Conservation (phyloP, 2,797 vertebrate genomes). For the Oreortyx pictus region DNA sequence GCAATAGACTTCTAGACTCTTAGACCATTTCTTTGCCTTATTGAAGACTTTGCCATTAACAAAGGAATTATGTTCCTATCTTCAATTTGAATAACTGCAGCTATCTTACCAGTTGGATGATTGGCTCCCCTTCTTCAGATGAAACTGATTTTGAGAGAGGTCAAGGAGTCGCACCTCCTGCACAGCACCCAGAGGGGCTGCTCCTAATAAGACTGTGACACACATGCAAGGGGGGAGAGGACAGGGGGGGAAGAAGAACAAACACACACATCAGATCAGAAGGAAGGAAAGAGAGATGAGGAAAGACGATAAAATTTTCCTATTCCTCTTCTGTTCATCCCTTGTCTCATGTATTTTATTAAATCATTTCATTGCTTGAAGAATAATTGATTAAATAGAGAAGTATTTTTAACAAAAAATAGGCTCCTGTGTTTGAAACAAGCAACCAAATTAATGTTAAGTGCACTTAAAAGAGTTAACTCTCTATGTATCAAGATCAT, state of each 20-base stretch:
- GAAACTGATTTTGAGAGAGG: background rate
- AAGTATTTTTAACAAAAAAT: background rate
- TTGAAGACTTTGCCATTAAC: background rate
- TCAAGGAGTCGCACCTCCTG: background rate
- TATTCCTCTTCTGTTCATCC: background rate
- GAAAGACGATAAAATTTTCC: background rate
- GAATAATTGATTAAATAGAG: background rate
- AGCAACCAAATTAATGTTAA: constrained; percentile 11
- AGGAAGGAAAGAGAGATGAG: background rate
- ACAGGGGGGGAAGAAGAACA: background rate
- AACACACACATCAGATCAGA: background rate
- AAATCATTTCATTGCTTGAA: background rate
- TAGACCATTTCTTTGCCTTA: background rate
- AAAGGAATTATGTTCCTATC: background rate
- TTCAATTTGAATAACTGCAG: background rate
- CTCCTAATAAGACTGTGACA: background rate
- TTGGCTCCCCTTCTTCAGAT: background rate
- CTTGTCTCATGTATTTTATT: background rate
- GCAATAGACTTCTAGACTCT: background rate
- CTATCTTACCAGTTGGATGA: background rate
- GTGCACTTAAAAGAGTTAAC: constrained; percentile 38
- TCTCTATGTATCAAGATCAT: constrained; percentile 15
- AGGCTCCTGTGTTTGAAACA: background rate
- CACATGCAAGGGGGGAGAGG: background rate
- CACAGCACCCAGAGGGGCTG: background rate